Base-by-base conservation (phyloP, 2,113 vertebrate genomes). In the Arizona elegans region DNA sequence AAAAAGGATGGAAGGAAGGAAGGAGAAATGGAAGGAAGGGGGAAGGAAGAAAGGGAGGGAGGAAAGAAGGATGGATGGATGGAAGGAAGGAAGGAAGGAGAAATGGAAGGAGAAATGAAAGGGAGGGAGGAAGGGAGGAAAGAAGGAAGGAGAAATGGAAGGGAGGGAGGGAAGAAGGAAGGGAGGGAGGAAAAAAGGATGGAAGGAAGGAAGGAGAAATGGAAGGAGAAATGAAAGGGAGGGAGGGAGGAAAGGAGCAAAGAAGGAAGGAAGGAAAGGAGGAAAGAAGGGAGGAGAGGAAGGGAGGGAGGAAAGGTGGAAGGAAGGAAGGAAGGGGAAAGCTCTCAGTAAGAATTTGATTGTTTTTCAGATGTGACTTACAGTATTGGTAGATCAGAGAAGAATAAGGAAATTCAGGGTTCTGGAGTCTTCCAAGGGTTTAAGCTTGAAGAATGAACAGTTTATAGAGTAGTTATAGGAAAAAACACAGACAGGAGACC, bases 341-440 rank as follows among this genome's bases (percentile, higher is more conserved):
- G 0, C 0, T 58, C 47, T 65, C 1, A 88, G 3, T 43, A 88
- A 26, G 11, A 38, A 26, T 52, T 47, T 24, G 33, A 85, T 29
- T 86, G 8, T 29, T 90, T 90, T 23, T 87, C 29, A 47, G 50
- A 38, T 81, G 17, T 2, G 24, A 96, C 93, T 95, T 91, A 95
- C 95, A 95, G 93, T 56, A 29, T 88, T n/a, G 58, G 9, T 0
- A 95, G 93, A 89, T 52, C 92, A 94, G 89, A 92, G 92, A 95
- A 96, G 62, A 88, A 96, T 92, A 95, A 59, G 62, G 7, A 92
- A 93, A 93, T 88, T 94, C 91, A 93, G 93, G 87, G 92, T 54
- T 81, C 91, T 94, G 53, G 2, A 50, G 59, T 81, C 89, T n/a
- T 95, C 92, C 52, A 88, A 95, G 88, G 86, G 88, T 93, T 92